These are phyloP conservation scores for Pachyuromys duprasi DNA, from an alignment of 2,797 vertebrate genomes.

Conservation along the genomic window DNA sequence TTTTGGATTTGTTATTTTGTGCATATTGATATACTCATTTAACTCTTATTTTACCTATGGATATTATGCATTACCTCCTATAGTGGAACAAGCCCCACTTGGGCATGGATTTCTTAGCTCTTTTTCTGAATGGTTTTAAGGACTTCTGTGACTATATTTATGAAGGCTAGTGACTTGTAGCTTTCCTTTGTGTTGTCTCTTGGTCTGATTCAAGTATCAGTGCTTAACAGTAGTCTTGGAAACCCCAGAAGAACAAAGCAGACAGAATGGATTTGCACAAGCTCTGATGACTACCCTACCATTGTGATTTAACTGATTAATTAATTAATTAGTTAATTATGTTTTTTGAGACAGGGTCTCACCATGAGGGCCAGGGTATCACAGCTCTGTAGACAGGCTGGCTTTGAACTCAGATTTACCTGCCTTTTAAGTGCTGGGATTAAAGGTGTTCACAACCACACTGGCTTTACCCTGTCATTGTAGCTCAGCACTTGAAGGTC, in stretches of 20 bases:
- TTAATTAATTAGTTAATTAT: neutral
- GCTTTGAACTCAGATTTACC: neutral
- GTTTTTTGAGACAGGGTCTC: neutral
- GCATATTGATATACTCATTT: neutral
- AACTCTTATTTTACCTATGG: constrained; percentile 5
- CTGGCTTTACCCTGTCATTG: neutral
- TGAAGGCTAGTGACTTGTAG: neutral
- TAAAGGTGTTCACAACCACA: neutral
- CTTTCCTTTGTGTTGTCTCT: neutral
- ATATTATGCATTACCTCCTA: neutral
- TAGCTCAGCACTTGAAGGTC: neutral
- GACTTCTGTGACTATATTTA: neutral
- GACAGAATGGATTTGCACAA: neutral
- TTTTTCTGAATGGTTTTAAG: constrained; percentile 10
- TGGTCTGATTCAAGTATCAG: constrained; percentile 15
- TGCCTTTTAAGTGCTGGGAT: neutral
- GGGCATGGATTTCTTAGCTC: neutral
- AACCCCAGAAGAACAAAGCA: constrained; percentile 6
- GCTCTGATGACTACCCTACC: neutral
- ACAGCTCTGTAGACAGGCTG: neutral
- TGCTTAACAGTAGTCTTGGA: neutral
- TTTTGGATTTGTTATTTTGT: constrained; percentile 27
- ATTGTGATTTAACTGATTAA: neutral
- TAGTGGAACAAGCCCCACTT: neutral
- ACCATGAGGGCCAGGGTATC: neutral